Evolutionary conservation across 1,140 invertebrate species (phyloP), one percentile per base, ranked within the genome.

Genomic region (Drosophila ambigua): DNA sequence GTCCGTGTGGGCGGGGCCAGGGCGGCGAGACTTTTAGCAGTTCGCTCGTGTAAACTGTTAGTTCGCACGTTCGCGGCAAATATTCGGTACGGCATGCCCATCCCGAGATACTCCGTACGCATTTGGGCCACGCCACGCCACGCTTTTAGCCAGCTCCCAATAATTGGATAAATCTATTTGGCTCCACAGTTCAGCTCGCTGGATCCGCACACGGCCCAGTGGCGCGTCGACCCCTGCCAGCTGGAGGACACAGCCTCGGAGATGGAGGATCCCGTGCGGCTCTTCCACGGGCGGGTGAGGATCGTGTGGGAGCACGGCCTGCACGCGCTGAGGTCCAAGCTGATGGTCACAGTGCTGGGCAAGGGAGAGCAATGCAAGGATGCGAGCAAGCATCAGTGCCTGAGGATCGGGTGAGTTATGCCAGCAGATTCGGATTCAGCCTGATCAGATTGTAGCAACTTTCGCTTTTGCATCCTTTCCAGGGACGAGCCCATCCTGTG

Each of bases 401-500:
- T 92, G 6, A 90, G 73, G 59, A 91, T 92, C 61, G 91, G 91
- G 91, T 92, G 61, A 69, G 80, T 57, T 0, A 7, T 26, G 0
- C 9, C 0, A 9, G 3, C 4, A 13, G 9, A 15, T 23, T n/a
- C 53, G 2, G 20, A 20, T 20, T 51, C n/a, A n/a, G 4, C 13
- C 13, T 11, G 16, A 13, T 5, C 35, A 39, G 26, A 64, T 3
- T 20, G 20, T 5, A n/a, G 5, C 35, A 9, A 15, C 50, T n/a
- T 15, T 15, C 57, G 5, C 11, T 0, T 52, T 2, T 13, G 48
- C 15, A n/a, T 46, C 11, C 9, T 8, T 44, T 28, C 0, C 16
- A 92, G 92, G 0, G 77, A 89, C 64, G 92, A 93, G 41, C 92
- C 93, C 8, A 78, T 93, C 23, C 68, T 94, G 9, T 95, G 94